phyloP scores from a whole-genome alignment of 2,888 invertebrate genomes.

The Noctua comes region DNA sequence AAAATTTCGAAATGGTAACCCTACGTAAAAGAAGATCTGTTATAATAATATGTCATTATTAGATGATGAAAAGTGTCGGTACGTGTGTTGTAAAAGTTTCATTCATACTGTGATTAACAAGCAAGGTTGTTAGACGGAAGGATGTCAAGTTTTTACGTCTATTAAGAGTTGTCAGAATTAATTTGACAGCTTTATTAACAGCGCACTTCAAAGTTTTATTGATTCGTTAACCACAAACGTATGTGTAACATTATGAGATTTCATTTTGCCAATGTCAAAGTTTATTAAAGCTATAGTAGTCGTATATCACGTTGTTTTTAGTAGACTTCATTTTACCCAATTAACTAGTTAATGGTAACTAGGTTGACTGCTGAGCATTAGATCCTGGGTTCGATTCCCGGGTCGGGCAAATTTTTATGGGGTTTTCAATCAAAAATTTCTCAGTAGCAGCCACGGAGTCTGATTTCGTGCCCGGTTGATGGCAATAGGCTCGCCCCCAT shows the following conservation, averaged over 20 bases:
- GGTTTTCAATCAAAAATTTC: background rate
- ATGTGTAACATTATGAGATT: background rate
- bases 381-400: background rate
- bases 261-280: background rate
- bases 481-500: background rate
- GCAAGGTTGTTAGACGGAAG: constrained; percentile 22
- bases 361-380: background rate
- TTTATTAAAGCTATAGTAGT: background rate
- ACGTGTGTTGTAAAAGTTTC: constrained; percentile 31
- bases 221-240: background rate
- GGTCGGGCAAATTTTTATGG: background rate
- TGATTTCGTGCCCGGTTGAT: background rate
- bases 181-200: constrained; percentile 23
- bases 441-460: background rate
- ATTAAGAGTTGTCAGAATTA: constrained; percentile 20
- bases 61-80: constrained; percentile 10
- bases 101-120: constrained; percentile 9
- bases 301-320: background rate
- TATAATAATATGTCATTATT: constrained; percentile 39
- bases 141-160: constrained; percentile 22
- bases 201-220: background rate
- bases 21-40: background rate
- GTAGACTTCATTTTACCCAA: background rate
- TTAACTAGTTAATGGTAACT: background rate
- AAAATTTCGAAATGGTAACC: background rate